A percentile compares a stretch with the other conserved stretches of the same genome.
Conservation (phyloP, 2,888 invertebrate species). For the Acleris literana region DNA sequence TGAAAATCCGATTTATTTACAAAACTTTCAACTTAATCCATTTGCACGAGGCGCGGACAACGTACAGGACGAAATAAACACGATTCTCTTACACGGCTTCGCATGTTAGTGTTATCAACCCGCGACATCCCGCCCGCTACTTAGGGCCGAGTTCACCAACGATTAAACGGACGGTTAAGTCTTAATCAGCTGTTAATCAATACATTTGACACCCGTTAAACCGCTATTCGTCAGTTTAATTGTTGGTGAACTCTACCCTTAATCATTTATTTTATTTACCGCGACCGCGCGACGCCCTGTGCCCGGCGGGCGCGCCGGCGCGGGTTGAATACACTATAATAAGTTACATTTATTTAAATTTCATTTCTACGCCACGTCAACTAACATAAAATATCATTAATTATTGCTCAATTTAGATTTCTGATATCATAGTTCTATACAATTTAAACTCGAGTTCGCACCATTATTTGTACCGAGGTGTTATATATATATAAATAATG, state of each 20-base stretch:
- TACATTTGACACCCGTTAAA: too few species aligned
- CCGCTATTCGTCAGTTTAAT: too few species aligned
- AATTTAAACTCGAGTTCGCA: background rate
- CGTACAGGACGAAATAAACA: background rate
- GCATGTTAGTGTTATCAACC: too few species aligned
- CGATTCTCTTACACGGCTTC: background rate
- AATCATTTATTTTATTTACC: too few species aligned
- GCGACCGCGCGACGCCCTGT: too few species aligned
- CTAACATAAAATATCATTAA: slow-evolving; percentile 5
- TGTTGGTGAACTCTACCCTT: too few species aligned
- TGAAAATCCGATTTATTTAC: slow-evolving; percentile 22
- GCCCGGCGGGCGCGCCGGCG: too few species aligned
- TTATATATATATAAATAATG: background rate
- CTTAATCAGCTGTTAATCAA: too few species aligned
- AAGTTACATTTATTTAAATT: background rate
- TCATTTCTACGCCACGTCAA: slow-evolving; percentile 1
- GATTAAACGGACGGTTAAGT: too few species aligned
- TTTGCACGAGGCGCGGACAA: background rate
- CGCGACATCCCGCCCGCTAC: too few species aligned
- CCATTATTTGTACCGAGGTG: slow-evolving; percentile 1
- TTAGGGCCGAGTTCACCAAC: too few species aligned
- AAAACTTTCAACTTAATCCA: slow-evolving; percentile 4
- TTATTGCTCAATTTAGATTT: slow-evolving; percentile 13
- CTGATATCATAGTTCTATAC: background rate
- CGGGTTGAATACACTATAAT: background rate